phyloP scores from a whole-genome alignment of 1,140 invertebrate species.

The Drosophila pectinifera region DNA sequence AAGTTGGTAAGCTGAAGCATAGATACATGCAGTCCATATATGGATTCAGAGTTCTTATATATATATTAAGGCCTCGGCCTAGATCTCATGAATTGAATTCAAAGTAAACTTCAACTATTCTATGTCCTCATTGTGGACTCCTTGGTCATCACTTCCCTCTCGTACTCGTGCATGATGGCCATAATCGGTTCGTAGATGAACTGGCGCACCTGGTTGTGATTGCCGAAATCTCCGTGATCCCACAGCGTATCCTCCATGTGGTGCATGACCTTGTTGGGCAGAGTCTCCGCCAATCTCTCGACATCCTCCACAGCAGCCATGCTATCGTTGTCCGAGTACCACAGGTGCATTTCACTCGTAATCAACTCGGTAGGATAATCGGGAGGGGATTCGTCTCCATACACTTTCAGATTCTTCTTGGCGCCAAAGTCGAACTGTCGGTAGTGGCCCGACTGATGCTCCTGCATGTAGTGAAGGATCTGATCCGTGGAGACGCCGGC shows the following conservation, averaged over 20 bases:
- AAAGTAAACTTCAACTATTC: no score
- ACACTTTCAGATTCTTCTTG: slow-evolving; percentile 82
- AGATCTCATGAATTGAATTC: no score
- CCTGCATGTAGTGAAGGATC: slow-evolving; percentile 89
- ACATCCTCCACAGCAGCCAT: slow-evolving; percentile 40
- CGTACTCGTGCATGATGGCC: slow-evolving; percentile 82
- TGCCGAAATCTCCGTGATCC: slow-evolving; percentile 83
- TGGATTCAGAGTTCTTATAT: no score
- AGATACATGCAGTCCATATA: no score
- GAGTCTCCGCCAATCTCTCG: slow-evolving; percentile 10
- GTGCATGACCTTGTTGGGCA: slow-evolving; percentile 44
- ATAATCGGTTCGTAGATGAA: slow-evolving; percentile 84
- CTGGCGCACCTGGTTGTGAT: slow-evolving; percentile 84
- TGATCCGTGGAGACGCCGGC: slow-evolving; percentile 91
- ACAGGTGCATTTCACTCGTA: slow-evolving; percentile 86
- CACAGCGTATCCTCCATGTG: slow-evolving; percentile 40
- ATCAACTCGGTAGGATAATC: slow-evolving; percentile 85
- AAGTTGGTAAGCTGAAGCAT: no score
- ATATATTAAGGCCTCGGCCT: no score
- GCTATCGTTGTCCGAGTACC: slow-evolving; percentile 89
- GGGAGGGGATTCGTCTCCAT: slow-evolving; percentile 85
- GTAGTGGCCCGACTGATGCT: slow-evolving; percentile 85
- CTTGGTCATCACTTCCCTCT: no score
- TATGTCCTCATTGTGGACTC: no score
- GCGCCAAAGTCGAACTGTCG: slow-evolving; percentile 83